Evolutionary conservation across 2,113 vertebrate species (phyloP).

Genomic region (Recurvirostra avosetta): DNA sequence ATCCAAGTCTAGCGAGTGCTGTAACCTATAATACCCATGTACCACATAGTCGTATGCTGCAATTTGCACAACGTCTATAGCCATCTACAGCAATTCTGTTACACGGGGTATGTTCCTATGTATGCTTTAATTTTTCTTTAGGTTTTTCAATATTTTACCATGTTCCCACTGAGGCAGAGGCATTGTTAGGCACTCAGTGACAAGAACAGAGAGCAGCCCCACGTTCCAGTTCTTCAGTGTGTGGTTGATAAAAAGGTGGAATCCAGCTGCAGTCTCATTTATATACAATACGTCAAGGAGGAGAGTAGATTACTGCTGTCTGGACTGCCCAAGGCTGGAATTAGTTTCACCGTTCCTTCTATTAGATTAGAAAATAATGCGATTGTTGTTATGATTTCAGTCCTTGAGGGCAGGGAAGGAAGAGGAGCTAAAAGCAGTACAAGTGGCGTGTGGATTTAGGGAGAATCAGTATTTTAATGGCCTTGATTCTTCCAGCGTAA

Average conservation of each 20-base stretch:
- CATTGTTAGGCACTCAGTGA: not conserved
- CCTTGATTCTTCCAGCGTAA: not conserved
- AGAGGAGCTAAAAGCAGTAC: not conserved
- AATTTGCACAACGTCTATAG: not conserved
- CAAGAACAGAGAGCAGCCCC: not conserved
- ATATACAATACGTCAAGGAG: not conserved
- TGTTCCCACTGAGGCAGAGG: not conserved
- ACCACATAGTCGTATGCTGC: not conserved
- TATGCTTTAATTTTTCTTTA: not conserved
- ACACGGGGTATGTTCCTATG: not conserved
- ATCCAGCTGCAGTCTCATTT: not conserved
- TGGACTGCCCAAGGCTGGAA: not conserved
- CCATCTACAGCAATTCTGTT: not conserved
- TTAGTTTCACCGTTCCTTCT: not conserved
- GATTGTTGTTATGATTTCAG: not conserved
- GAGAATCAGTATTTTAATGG: not conserved
- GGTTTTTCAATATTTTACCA: not conserved
- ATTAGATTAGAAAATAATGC: constrained; percentile 1
- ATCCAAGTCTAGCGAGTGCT: not conserved
- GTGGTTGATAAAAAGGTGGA: not conserved
- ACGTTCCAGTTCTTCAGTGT: not conserved
- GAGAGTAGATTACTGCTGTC: not conserved
- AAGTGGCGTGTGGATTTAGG: not conserved
- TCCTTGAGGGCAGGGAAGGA: not conserved
- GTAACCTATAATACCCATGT: not conserved